These are phyloP conservation scores for Kryptolebias ocellatus DNA, from an alignment of 2,797 vertebrate species.

Conservation along the genomic window DNA sequence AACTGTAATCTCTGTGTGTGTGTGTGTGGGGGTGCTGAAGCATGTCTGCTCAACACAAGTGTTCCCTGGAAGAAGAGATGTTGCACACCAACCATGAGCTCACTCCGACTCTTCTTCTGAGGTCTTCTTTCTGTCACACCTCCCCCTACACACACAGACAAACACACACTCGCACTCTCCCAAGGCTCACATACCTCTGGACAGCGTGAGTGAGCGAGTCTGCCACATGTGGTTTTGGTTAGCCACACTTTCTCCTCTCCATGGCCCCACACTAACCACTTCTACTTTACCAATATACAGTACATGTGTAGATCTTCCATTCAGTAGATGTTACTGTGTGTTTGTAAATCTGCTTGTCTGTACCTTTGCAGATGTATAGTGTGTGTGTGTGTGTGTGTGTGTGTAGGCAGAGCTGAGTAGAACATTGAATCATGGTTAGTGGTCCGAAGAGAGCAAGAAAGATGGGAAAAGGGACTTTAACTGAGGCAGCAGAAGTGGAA, in stretches of 20 bases:
- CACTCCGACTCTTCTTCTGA: conserved; percentile 36
- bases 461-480: conserved; percentile 34
- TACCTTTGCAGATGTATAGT: conserved; percentile 16
- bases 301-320: conserved; percentile 54
- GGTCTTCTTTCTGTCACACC: conserved; percentile 52
- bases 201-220: conserved; percentile 37
- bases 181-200: conserved; percentile 60
- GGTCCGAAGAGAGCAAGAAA: conserved; percentile 65
- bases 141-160: conserved; percentile 26
- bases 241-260: conserved; percentile 66
- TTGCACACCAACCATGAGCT: conserved; percentile 58
- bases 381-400: conserved; percentile 34
- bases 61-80: conserved; percentile 56
- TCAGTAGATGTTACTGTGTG: conserved; percentile 21
- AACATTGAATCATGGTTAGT: conserved; percentile 73
- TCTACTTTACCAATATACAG: conserved; percentile 58
- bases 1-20: conserved; percentile 34
- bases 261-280: conserved; percentile 71
- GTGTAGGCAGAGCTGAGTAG: conserved; percentile 57
- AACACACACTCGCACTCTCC: conserved; percentile 28
- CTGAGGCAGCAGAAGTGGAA: conserved; percentile 38
- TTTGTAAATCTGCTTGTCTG: conserved; percentile 56
- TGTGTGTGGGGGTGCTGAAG: conserved; percentile 30
- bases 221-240: conserved; percentile 80
- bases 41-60: conserved; percentile 37